phyloP scores from a whole-genome alignment of 2,888 invertebrate species.

The Pollenia labialis region DNA sequence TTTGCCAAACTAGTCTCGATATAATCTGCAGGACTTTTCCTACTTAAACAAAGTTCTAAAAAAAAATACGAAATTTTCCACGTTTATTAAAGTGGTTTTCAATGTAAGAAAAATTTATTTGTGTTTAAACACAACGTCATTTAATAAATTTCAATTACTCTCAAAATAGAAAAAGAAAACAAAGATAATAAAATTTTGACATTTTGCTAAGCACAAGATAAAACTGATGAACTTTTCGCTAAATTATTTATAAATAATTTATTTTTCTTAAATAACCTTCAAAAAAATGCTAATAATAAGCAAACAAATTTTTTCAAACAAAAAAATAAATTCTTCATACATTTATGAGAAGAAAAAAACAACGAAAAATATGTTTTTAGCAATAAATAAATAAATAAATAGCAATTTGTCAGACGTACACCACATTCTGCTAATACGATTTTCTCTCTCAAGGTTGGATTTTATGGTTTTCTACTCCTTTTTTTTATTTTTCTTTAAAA shows the following conservation, averaged over 20 bases:
- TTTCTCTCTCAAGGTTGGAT: not conserved
- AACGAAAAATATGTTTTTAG: not conserved
- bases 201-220: not conserved
- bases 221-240: slow-evolving; percentile 4
- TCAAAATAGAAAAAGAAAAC: not conserved
- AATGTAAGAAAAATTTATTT: too few species aligned
- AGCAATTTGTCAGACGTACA: not conserved
- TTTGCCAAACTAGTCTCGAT: too few species aligned
- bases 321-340: not conserved
- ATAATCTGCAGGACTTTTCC: too few species aligned
- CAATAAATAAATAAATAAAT: slow-evolving; percentile 5
- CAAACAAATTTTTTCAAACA: not conserved
- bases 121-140: not conserved
- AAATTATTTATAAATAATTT: slow-evolving; percentile 37
- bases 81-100: too few species aligned
- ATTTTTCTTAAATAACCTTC: slow-evolving; percentile 1
- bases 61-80: too few species aligned
- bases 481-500: not conserved
- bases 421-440: not conserved
- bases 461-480: not conserved
- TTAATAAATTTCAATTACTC: not conserved
- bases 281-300: not conserved
- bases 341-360: not conserved
- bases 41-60: too few species aligned
- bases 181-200: not conserved